Percentiles rank a stretch among this genome's conserved stretches.
These are phyloP conservation scores for Trichogramma dendrolimi DNA, from an alignment of 2,888 invertebrate species.

Conservation along the genomic window DNA sequence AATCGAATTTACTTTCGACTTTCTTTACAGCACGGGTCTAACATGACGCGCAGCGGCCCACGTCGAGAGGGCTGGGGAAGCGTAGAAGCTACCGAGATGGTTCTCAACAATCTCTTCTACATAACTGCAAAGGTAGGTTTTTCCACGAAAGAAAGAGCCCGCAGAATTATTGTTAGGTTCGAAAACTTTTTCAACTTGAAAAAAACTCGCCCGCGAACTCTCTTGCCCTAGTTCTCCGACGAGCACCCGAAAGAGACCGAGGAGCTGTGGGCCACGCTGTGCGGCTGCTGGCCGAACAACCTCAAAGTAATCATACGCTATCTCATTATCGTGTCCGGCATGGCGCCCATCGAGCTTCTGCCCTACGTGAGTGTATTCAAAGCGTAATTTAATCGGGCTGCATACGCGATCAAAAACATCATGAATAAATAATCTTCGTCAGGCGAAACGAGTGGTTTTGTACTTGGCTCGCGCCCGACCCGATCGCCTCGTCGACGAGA, in stretches of 20 bases:
- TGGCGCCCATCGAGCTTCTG: constrained; percentile 92
- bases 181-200: background rate
- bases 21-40: constrained; percentile 49
- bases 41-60: constrained; percentile 58
- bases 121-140: constrained; percentile 84
- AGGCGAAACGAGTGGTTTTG: constrained; percentile 93
- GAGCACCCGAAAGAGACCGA: constrained; percentile 94
- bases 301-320: constrained; percentile 94
- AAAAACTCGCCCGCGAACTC: background rate
- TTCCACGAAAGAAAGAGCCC: background rate
- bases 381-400: background rate
- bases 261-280: constrained; percentile 92
- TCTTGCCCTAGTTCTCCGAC: constrained; percentile 76
- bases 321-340: constrained; percentile 91
- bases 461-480: constrained; percentile 90
- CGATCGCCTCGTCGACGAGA: constrained; percentile 88
- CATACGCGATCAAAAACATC: background rate
- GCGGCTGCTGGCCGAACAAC: constrained; percentile 95
- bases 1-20: too few relatives aligned
- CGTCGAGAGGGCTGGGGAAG: constrained; percentile 95
- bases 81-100: constrained; percentile 99
- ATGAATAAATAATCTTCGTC: constrained; percentile 24
- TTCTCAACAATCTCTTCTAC: constrained; percentile 96
- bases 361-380: constrained; percentile 70
- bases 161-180: background rate